phyloP scores from a whole-genome alignment of 2,113 vertebrate species.

The Perccottus glenii region DNA sequence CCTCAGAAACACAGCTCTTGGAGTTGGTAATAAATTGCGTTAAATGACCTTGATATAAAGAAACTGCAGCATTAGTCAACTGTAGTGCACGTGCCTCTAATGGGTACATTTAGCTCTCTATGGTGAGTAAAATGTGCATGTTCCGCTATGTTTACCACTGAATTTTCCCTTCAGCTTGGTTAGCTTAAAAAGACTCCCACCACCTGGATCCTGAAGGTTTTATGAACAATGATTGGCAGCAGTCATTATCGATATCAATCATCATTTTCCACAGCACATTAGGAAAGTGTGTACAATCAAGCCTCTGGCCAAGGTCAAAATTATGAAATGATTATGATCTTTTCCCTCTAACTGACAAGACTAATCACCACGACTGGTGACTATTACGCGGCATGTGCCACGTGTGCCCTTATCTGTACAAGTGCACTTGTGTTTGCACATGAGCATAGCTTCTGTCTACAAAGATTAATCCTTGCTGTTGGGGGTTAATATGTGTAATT shows the following conservation, averaged over 20 bases:
- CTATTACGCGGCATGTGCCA: constrained; percentile 20
- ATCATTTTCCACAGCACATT: constrained; percentile 68
- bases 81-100: neutral
- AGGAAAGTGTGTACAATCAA: constrained; percentile 65
- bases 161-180: neutral
- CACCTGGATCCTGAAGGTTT: constrained; percentile 54
- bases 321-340: constrained; percentile 65
- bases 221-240: constrained; percentile 63
- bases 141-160: neutral
- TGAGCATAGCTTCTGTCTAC: constrained; percentile 51
- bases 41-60: neutral
- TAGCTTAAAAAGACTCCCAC: constrained; percentile 16
- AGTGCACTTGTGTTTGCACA: constrained; percentile 1
- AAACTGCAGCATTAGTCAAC: neutral
- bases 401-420: constrained; percentile 5
- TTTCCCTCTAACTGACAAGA: constrained; percentile 63
- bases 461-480: constrained; percentile 66
- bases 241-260: constrained; percentile 71
- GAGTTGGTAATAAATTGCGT: neutral
- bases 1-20: neutral
- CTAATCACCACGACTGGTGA: constrained; percentile 56
- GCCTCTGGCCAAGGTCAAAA: constrained; percentile 74
- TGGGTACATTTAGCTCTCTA: neutral
- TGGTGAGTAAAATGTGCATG: neutral
- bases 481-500: constrained; percentile 70